A percentile compares a stretch with the other conserved stretches of the same genome.
These are phyloP conservation scores for Oophaga pumilio DNA, from an alignment of 2,113 vertebrate species.

Conservation along the genomic window DNA sequence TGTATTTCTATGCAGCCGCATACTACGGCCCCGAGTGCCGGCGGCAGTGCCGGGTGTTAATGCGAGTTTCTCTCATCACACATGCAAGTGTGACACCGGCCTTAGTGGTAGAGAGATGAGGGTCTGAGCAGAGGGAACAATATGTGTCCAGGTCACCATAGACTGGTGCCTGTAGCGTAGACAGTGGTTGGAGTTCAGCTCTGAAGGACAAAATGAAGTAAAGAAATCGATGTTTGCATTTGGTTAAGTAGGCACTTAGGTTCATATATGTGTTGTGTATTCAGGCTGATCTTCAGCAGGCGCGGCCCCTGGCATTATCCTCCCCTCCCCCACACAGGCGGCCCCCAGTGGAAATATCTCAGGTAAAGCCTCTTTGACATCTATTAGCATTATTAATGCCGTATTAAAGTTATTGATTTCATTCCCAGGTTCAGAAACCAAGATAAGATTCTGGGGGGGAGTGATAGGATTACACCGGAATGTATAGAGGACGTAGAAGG, in stretches of 20 bases:
- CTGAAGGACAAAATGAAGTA: neutral
- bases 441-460: neutral
- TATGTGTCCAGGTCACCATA: neutral
- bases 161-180: neutral
- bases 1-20: too few species aligned
- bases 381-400: slow-evolving; percentile 24
- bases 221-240: too few species aligned
- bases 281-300: neutral
- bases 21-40: too few species aligned
- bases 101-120: neutral
- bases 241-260: neutral
- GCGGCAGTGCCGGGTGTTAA: too few species aligned
- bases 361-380: neutral
- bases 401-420: neutral
- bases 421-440: neutral
- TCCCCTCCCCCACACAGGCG: neutral
- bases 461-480: neutral
- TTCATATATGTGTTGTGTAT: neutral
- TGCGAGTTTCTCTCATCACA: too few species aligned
- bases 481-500: neutral
- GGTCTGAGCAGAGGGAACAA: too few species aligned
- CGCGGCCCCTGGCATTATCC: neutral
- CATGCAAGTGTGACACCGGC: too few species aligned
- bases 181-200: neutral
- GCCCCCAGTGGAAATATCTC: neutral